Percentiles rank a stretch among this genome's conserved stretches.
Conservation (phyloP, 2,888 invertebrate genomes). For the Drosophila cognata region DNA sequence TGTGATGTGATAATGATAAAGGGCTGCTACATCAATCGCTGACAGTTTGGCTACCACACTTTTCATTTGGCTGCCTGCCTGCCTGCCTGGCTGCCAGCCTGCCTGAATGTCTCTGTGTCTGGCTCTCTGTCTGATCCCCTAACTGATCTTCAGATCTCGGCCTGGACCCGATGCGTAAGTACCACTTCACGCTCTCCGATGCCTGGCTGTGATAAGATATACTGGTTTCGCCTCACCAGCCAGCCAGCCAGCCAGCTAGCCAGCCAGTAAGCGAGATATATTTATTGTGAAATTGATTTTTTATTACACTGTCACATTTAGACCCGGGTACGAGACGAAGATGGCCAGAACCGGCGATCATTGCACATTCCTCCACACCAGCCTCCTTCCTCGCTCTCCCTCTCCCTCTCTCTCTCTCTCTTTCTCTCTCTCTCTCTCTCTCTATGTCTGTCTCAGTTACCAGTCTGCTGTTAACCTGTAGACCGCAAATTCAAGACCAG, state of each 20-base stretch:
- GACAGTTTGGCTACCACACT: constrained; percentile 82
- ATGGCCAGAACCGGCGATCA: constrained; percentile 55
- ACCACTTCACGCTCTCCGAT: constrained; percentile 78
- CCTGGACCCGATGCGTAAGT: constrained; percentile 69
- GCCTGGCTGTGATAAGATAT: constrained; percentile 76
- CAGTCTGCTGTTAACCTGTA: constrained; percentile 4
- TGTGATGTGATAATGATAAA: constrained; percentile 82
- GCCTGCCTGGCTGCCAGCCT: constrained; percentile 10
- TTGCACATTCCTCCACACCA: constrained; percentile 58
- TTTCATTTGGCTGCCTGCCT: constrained; percentile 64
- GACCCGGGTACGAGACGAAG: constrained; percentile 16
- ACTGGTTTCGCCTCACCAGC: constrained; percentile 61
- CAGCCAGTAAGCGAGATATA: constrained; percentile 62
- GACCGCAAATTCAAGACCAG: constrained; percentile 70
- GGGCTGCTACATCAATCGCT: constrained; percentile 81
- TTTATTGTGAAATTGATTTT: constrained; percentile 82
- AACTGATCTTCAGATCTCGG: constrained; percentile 43
- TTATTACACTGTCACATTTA: constrained; percentile 82
- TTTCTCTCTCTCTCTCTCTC: constrained; percentile 2
- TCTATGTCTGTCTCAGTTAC: constrained; percentile 9
- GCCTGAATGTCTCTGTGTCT: constrained; percentile 1
- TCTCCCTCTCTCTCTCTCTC: neutral
- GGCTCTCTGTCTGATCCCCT: constrained; percentile 20
- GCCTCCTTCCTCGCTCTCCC: neutral
- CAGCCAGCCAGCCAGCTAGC: constrained; percentile 34